Percentiles rank a stretch among this genome's conserved stretches.
phyloP scores from a whole-genome alignment of 2,888 invertebrate species.

The Andrena chrysosceles region DNA sequence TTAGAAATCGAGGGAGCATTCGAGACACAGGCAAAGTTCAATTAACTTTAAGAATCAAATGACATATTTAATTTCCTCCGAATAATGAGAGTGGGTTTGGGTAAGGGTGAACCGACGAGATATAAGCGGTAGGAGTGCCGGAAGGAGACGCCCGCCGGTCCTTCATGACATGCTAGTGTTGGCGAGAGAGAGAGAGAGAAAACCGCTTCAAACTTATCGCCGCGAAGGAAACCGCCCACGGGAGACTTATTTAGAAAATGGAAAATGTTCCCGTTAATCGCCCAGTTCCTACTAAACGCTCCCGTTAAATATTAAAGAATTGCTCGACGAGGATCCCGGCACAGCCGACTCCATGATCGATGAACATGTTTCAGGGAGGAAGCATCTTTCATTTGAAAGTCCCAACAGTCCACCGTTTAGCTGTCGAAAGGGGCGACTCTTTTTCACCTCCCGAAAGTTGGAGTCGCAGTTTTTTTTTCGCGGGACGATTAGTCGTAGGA shows the following conservation, averaged over 20 bases:
- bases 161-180: slow-evolving; percentile 56
- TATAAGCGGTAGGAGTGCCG: slow-evolving; percentile 78
- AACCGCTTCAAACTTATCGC: slow-evolving; percentile 74
- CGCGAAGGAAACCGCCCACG: slow-evolving; percentile 67
- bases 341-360: no score
- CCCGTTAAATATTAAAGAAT: slow-evolving; percentile 20
- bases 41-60: slow-evolving; percentile 80
- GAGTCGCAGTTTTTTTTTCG: slow-evolving; percentile 16
- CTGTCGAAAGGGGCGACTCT: not conserved
- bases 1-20: slow-evolving; percentile 38
- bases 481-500: slow-evolving; percentile 56
- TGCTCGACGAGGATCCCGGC: no score
- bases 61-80: slow-evolving; percentile 83
- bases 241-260: slow-evolving; percentile 74
- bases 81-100: slow-evolving; percentile 81
- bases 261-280: slow-evolving; percentile 70
- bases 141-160: slow-evolving; percentile 77
- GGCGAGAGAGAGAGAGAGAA: slow-evolving; percentile 46
- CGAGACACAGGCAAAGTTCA: slow-evolving; percentile 68
- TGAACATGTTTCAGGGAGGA: no score
- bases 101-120: slow-evolving; percentile 73
- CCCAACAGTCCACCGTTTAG: not conserved
- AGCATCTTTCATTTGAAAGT: not conserved
- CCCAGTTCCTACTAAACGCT: not conserved
- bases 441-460: slow-evolving; percentile 34